Evolutionary conservation across 2,888 invertebrate species (phyloP).

Genomic region (Cactoblastis cactorum): DNA sequence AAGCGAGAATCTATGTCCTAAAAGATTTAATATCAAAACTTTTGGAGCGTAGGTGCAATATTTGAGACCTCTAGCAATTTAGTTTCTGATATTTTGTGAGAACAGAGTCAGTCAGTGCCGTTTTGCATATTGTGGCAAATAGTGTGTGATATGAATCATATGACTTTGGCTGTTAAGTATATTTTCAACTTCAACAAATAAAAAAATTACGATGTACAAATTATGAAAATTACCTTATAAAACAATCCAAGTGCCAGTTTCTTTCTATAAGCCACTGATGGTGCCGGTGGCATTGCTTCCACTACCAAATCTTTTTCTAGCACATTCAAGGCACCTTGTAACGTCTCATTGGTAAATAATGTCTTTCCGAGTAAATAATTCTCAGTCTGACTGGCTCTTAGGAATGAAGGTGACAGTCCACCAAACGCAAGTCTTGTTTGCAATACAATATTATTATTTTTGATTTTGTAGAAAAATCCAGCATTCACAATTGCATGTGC

Average conservation of each 20-base stretch:
- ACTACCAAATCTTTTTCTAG: constrained; percentile 45
- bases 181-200: not conserved
- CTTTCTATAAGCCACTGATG: constrained; percentile 79
- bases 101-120: no score
- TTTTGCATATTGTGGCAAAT: no score
- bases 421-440: constrained; percentile 77
- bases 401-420: constrained; percentile 65
- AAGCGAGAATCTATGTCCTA: no score
- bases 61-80: no score
- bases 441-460: constrained; percentile 28
- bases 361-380: constrained; percentile 57
- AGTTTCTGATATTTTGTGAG: no score
- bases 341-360: constrained; percentile 50
- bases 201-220: no score
- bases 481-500: constrained; percentile 87
- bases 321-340: constrained; percentile 50
- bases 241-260: constrained; percentile 80
- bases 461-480: constrained; percentile 79
- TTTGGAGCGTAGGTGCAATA: no score
- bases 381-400: constrained; percentile 75
- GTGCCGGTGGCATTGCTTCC: constrained; percentile 71
- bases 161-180: no score
- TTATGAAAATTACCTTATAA: constrained; percentile 64
- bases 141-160: no score
- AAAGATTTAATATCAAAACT: no score